These are phyloP conservation scores for Notarius quadriscutis DNA, from an alignment of 2,113 vertebrate genomes.

Conservation along the genomic window DNA sequence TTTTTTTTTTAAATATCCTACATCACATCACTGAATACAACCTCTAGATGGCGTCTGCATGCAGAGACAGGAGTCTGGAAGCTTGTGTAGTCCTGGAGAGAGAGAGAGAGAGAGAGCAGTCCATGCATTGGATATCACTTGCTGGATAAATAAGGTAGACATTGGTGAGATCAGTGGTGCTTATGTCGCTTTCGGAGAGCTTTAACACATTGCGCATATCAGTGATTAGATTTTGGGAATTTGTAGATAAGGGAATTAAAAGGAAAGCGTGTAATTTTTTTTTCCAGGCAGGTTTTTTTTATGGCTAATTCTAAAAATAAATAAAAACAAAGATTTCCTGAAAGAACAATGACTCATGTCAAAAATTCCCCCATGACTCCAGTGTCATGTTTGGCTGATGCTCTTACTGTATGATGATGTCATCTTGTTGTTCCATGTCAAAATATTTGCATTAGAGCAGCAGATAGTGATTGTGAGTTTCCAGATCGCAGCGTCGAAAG, in stretches of 20 bases:
- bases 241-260: background rate
- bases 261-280: background rate
- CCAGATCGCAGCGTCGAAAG: background rate
- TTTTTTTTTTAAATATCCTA: background rate
- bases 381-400: background rate
- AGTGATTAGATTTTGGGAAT: background rate
- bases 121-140: background rate
- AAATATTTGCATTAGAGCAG: background rate
- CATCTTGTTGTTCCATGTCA: background rate
- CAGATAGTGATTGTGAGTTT: background rate
- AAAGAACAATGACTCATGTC: background rate
- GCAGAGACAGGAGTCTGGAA: background rate
- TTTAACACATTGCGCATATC: background rate
- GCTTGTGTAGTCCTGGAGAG: background rate
- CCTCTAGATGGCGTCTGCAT: conserved; percentile 15
- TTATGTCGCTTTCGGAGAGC: background rate
- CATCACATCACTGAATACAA: background rate
- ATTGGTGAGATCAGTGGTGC: background rate
- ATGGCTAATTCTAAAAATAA: background rate
- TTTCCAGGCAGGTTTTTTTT: background rate
- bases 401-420: background rate
- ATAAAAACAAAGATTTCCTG: background rate
- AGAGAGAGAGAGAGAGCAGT: background rate
- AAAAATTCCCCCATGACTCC: background rate
- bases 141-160: background rate